Evolutionary conservation across 1,140 invertebrate species (phyloP).

Genomic region (Drosophila tsacasi): DNA sequence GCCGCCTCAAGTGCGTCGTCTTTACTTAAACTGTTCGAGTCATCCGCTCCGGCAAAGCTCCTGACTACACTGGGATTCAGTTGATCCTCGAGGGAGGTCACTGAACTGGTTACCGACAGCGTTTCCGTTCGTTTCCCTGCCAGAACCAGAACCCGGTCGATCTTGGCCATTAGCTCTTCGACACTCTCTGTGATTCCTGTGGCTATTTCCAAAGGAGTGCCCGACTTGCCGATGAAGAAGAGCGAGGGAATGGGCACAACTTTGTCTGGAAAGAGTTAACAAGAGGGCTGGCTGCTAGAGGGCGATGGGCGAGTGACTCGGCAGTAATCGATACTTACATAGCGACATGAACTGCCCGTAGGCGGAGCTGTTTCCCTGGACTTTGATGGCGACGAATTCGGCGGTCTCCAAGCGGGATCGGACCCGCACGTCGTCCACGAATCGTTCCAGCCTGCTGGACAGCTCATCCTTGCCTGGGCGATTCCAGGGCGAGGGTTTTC

Average conservation of each 20-base stretch:
- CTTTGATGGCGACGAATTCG: slow-evolving; percentile 90
- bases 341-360: slow-evolving; percentile 93
- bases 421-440: slow-evolving; percentile 87
- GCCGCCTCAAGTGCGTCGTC: neutral
- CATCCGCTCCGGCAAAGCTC: slow-evolving; percentile 57
- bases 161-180: slow-evolving; percentile 86
- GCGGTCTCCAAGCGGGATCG: slow-evolving; percentile 86
- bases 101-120: slow-evolving; percentile 32
- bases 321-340: slow-evolving; percentile 87
- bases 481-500: neutral
- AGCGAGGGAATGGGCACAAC: slow-evolving; percentile 92
- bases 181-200: slow-evolving; percentile 86
- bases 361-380: slow-evolving; percentile 89
- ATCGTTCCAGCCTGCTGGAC: slow-evolving; percentile 87
- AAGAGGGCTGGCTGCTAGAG: too few relatives aligned
- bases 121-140: slow-evolving; percentile 70
- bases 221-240: slow-evolving; percentile 94
- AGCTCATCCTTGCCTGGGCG: slow-evolving; percentile 89
- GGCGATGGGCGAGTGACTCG: neutral
- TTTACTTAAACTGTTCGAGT: slow-evolving; percentile 3
- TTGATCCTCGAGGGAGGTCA: neutral
- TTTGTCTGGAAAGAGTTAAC: slow-evolving; percentile 88
- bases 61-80: slow-evolving; percentile 5
- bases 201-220: slow-evolving; percentile 91
- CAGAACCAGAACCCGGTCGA: slow-evolving; percentile 86